Percentiles rank a stretch among this genome's conserved stretches.
These are phyloP conservation scores for Pangasius krempfi DNA, from an alignment of 2,797 vertebrate genomes.

Conservation along the genomic window DNA sequence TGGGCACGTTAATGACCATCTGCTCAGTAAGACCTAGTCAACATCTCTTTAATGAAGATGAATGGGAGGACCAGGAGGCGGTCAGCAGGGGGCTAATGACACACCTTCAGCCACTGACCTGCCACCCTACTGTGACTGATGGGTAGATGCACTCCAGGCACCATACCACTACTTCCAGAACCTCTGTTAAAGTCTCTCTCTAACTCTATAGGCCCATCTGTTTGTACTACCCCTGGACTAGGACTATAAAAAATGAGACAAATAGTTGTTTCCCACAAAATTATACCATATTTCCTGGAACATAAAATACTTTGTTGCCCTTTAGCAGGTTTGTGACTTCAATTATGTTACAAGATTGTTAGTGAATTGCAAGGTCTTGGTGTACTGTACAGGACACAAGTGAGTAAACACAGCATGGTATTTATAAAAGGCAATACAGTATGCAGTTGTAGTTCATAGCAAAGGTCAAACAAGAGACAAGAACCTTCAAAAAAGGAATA, in stretches of 20 bases:
- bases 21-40: slow-evolving; percentile 84
- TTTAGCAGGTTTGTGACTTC: neutral
- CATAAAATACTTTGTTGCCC: too few species aligned
- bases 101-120: slow-evolving; percentile 66
- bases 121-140: slow-evolving; percentile 53
- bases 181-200: neutral
- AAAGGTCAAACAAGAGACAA: neutral
- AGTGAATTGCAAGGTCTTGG: neutral
- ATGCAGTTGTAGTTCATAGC: neutral
- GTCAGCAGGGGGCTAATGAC: slow-evolving; percentile 88
- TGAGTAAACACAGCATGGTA: neutral
- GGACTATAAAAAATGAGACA: neutral
- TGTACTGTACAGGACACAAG: neutral
- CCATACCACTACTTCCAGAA: slow-evolving; percentile 3
- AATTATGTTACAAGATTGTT: neutral
- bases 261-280: neutral
- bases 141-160: slow-evolving; percentile 32
- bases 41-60: slow-evolving; percentile 95
- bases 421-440: neutral
- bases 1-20: slow-evolving; percentile 89
- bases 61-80: slow-evolving; percentile 84
- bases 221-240: neutral
- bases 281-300: neutral
- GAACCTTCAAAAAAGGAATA: neutral
- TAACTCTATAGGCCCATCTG: neutral